These are phyloP conservation scores for Tenebrosternarchus preto DNA, from an alignment of 2,113 vertebrate genomes.

Conservation along the genomic window DNA sequence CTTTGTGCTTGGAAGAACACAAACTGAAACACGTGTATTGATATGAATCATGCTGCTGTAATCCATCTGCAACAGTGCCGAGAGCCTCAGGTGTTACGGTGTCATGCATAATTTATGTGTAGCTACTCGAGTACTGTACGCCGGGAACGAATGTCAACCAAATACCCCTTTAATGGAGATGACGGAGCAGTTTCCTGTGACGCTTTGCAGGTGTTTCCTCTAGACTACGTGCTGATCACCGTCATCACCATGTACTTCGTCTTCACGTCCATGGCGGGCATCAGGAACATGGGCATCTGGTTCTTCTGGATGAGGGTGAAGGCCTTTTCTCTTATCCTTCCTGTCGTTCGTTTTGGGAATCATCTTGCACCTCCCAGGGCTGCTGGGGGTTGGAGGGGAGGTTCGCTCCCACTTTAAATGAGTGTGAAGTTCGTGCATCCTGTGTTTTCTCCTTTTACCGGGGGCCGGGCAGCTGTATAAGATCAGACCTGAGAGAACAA, in stretches of 20 bases:
- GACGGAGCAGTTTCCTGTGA: neutral
- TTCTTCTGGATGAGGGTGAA: conserved; percentile 97
- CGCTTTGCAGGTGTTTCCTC: conserved; percentile 86
- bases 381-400: too few relatives aligned
- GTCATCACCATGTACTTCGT: conserved; percentile 97
- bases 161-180: too few relatives aligned
- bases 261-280: conserved; percentile 97
- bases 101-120: too few relatives aligned
- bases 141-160: too few relatives aligned
- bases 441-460: neutral
- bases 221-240: conserved; percentile 96
- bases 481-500: conserved; percentile 89
- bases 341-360: neutral
- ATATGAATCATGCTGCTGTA: too few relatives aligned
- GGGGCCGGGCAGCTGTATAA: conserved; percentile 86
- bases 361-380: neutral
- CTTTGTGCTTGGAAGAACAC: too few relatives aligned
- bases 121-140: too few relatives aligned
- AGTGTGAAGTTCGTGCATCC: neutral
- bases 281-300: conserved; percentile 98
- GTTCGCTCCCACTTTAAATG: too few relatives aligned
- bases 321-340: neutral
- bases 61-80: too few relatives aligned
- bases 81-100: too few relatives aligned
- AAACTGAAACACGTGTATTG: too few relatives aligned